Evolutionary conservation across 2,888 invertebrate species (phyloP).

Genomic region (Heliconius sara): DNA sequence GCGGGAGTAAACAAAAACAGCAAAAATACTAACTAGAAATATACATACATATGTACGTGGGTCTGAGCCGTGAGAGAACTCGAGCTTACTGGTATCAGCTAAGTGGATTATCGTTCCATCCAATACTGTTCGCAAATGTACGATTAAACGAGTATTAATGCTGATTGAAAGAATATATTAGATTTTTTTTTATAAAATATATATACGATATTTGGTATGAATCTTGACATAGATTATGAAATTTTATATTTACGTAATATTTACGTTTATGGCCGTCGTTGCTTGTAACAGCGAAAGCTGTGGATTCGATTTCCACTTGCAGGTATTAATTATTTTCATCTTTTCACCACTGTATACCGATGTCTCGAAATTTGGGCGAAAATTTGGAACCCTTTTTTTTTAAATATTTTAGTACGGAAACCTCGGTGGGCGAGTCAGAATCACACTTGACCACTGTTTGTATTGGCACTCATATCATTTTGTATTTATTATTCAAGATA

Average conservation of each 20-base stretch:
- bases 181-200: not conserved
- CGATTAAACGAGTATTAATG: slow-evolving; percentile 8
- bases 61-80: slow-evolving; percentile 4
- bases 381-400: too few species aligned
- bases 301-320: not conserved
- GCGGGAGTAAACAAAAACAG: not conserved
- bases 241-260: not conserved
- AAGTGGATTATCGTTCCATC: slow-evolving; percentile 14
- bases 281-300: not conserved
- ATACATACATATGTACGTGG: not conserved
- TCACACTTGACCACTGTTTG: too few species aligned
- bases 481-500: too few species aligned
- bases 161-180: slow-evolving; percentile 3
- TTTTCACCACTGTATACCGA: too few species aligned
- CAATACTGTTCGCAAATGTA: slow-evolving; percentile 7
- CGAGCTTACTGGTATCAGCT: not conserved
- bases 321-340: too few species aligned
- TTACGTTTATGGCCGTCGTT: too few species aligned
- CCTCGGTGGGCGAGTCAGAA: too few species aligned
- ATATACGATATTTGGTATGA: not conserved
- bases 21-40: not conserved
- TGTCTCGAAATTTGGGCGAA: too few species aligned
- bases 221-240: not conserved
- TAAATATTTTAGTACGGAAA: too few species aligned
- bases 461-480: too few species aligned